Base-by-base conservation (phyloP, 1,140 invertebrate genomes). In the Ectropis grisescens region DNA sequence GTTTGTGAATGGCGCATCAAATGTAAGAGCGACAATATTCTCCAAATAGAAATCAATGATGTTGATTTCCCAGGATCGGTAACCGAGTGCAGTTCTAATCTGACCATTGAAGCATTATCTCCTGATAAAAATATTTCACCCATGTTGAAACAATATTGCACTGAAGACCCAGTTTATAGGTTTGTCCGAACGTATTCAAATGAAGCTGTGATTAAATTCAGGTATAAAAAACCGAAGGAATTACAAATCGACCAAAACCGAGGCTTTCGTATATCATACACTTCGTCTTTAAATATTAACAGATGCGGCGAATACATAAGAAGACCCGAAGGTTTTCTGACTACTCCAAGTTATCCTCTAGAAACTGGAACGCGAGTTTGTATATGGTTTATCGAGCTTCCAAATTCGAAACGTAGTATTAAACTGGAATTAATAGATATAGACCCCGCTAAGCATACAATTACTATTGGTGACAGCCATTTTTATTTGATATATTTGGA, bases 281-380 rank as follows among this genome's bases (percentile, higher is more conserved):
- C 57, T 24, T 59, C 82, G 0, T 52, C 83, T n/a, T n/a, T n/a
- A n/a, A n/a, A n/a, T 1, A 61, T 79, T 31, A 37, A 64, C 74
- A 87, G 58, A 1, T 93, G 91, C 56, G 88, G 89, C n/a, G 88
- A 88, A 25, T 43, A 48, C 2, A 58, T 91, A 1, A 65, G 45
- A 2, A 80, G 82, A 2, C 60, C 84, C 26, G 69, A 69, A 25
- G 92, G 92, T 1, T 82, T 82, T 22, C 85, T 95, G 13, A 85
- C 83, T 39, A 87, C 90, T 1, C 86, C 88, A 1, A 88, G 86
- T 7, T 95, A 93, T 82, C 92, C 92, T 2, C 58, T 71, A 31
- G 62, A 81, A 1, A 69, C 74, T 1, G 41, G 19, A 11, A 39
- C 74, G 19, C 39, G 47, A 24, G 80, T 75, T 49, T 95, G 93